These are phyloP conservation scores for Agrotis clavis DNA, from an alignment of 2,888 invertebrate species.

Conservation along the genomic window DNA sequence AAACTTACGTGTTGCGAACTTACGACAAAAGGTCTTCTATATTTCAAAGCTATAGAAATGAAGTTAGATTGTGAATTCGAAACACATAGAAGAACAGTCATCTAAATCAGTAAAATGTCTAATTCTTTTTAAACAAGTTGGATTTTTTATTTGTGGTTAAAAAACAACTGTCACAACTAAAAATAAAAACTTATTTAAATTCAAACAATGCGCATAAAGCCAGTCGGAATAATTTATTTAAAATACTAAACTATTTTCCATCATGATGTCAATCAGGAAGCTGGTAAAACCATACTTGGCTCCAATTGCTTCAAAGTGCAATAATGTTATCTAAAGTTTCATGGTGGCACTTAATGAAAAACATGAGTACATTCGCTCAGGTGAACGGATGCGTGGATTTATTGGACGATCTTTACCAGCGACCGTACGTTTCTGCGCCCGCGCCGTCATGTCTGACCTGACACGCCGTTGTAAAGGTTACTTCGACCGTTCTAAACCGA, in stretches of 20 bases:
- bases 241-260: background rate
- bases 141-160: too few relatives aligned
- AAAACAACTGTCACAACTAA: background rate
- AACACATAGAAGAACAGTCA: conserved; percentile 4
- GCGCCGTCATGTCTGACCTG: conserved; percentile 64
- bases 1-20: conserved; percentile 45
- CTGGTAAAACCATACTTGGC: background rate
- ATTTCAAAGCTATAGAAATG: conserved; percentile 38
- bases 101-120: background rate
- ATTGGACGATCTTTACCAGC: conserved; percentile 71
- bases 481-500: conserved; percentile 51
- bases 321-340: conserved; percentile 1
- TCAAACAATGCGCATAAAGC: background rate
- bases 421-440: conserved; percentile 47
- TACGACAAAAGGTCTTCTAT: conserved; percentile 58
- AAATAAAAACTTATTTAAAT: background rate
- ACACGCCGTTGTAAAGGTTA: conserved; percentile 61
- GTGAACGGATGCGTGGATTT: conserved; percentile 67
- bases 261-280: background rate
- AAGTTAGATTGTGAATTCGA: conserved; percentile 2
- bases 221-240: background rate
- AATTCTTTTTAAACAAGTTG: background rate
- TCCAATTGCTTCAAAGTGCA: background rate
- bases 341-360: background rate
- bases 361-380: conserved; percentile 44